Conservation (phyloP, 2,888 invertebrate genomes). For the Brenthis daphne region DNA sequence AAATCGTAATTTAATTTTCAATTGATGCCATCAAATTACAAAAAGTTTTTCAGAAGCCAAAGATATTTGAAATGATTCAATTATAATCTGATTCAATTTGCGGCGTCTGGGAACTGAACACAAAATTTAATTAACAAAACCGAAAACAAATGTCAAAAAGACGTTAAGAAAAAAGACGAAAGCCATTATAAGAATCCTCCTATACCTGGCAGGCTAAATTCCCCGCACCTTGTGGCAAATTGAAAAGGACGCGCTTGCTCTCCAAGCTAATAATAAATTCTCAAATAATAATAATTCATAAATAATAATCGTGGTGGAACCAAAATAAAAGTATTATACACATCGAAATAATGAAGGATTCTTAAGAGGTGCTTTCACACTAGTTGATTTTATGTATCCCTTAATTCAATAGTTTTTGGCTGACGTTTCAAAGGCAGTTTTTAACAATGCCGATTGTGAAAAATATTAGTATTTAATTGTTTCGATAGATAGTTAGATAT, state of each 20-base stretch:
- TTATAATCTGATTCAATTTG: conserved; percentile 66
- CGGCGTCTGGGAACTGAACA: conserved; percentile 56
- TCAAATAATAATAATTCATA: conserved; percentile 82
- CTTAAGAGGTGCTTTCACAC: conserved; percentile 58
- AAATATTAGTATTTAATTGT: too few relatives aligned
- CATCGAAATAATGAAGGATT: conserved; percentile 82
- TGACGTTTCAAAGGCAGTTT: too few relatives aligned
- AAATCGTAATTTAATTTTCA: not conserved
- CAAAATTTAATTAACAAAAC: conserved; percentile 71
- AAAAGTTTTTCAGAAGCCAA: conserved; percentile 23
- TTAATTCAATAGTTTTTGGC: not conserved
- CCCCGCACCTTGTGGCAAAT: conserved; percentile 78
- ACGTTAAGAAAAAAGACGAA: conserved; percentile 57
- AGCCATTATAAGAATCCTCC: conserved; percentile 45
- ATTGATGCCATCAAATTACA: conserved; percentile 1
- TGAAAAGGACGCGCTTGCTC: conserved; percentile 79
- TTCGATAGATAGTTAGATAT: too few relatives aligned
- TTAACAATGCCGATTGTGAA: too few relatives aligned
- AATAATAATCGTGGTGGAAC: conserved; percentile 79
- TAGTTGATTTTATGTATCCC: conserved; percentile 49
- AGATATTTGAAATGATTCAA: conserved; percentile 23
- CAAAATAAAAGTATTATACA: conserved; percentile 79
- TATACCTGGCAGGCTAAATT: conserved; percentile 43
- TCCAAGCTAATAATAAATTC: conserved; percentile 77
- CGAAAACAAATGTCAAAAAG: conserved; percentile 70